Percentiles rank a stretch among this genome's conserved stretches.
phyloP scores from a whole-genome alignment of 2,113 vertebrate species.

The Porphyrio hochstetteri region DNA sequence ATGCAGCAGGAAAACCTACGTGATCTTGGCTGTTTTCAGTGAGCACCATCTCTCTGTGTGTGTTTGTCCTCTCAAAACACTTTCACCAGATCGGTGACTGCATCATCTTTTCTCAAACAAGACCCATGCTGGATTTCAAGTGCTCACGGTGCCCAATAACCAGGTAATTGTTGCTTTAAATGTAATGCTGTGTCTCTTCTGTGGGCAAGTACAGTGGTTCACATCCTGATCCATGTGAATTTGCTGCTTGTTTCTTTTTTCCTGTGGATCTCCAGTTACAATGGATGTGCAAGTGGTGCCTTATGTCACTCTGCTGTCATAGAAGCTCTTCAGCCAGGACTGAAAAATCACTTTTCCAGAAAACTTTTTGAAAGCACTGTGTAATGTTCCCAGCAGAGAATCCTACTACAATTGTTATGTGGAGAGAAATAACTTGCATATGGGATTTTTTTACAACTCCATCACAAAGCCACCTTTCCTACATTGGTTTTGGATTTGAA shows the following conservation, averaged over 20 bases:
- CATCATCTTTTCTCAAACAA: not conserved
- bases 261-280: not conserved
- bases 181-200: not conserved
- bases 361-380: not conserved
- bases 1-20: not conserved
- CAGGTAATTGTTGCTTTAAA: not conserved
- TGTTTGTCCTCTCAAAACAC: not conserved
- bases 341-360: not conserved
- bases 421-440: not conserved
- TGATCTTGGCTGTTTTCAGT: not conserved
- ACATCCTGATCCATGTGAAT: not conserved
- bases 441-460: not conserved
- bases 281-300: not conserved
- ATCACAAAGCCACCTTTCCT: not conserved
- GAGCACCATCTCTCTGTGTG: fast-evolving
- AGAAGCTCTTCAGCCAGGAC: not conserved
- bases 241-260: not conserved
- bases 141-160: not conserved
- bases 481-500: not conserved
- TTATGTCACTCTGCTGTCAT: not conserved
- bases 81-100: not conserved
- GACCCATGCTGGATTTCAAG: not conserved
- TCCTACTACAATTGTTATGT: not conserved
- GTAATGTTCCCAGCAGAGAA: not conserved
- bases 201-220: not conserved